These are phyloP conservation scores for Scomber scombrus DNA, from an alignment of 2,113 vertebrate species.

Conservation along the genomic window DNA sequence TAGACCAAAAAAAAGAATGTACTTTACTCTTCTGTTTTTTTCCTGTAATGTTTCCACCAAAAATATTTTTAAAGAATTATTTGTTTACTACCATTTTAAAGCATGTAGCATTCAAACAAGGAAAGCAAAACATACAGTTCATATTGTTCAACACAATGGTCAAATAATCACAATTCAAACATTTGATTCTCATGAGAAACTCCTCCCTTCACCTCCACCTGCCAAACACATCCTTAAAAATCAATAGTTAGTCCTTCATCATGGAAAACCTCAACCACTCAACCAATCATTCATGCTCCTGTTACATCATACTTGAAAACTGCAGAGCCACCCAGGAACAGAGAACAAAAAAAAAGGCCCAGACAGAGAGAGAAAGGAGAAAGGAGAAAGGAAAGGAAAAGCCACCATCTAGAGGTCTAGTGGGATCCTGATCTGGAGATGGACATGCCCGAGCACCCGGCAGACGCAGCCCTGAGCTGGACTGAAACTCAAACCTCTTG, in stretches of 20 bases:
- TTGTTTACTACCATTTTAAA: not conserved
- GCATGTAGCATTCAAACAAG: constrained; percentile 4
- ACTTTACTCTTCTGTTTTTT: not conserved
- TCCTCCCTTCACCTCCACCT: constrained; percentile 29
- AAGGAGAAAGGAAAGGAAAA: constrained; percentile 22
- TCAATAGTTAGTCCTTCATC: not conserved
- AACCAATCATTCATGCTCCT: constrained; percentile 29
- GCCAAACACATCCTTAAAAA: constrained; percentile 18
- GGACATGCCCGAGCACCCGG: constrained; percentile 78
- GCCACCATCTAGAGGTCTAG: constrained; percentile 32
- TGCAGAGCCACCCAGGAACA: constrained; percentile 31
- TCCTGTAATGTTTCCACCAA: not conserved
- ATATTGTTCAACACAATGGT: not conserved
- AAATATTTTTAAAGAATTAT: not conserved
- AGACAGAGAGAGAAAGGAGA: constrained; percentile 33
- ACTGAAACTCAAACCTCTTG: constrained; percentile 86
- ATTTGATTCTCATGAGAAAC: constrained; percentile 19
- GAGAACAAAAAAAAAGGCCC: not conserved
- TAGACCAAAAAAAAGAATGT: no score
- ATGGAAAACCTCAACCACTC: constrained; percentile 10
- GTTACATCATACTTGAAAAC: constrained; percentile 9
- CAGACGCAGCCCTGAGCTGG: constrained; percentile 78
- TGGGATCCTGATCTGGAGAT: constrained; percentile 46
- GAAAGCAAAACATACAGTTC: not conserved
- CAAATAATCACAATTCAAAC: constrained; percentile 20